Evolutionary conservation across 2,113 vertebrate genomes (phyloP), one percentile per base, ranked within the genome.

Genomic region (Poeciliopsis retropinna): DNA sequence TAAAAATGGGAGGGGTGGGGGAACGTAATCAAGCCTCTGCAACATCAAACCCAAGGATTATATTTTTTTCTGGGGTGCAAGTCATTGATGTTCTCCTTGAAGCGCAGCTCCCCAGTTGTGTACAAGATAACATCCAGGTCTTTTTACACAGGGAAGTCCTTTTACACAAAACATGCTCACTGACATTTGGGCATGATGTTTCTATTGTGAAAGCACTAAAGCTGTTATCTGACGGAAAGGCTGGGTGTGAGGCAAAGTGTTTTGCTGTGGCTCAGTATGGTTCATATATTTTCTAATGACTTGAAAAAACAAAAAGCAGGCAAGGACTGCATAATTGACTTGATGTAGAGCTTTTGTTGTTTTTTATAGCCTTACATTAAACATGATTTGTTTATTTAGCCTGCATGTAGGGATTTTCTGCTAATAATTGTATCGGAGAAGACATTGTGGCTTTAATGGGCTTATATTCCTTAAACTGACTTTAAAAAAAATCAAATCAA

Each of bases 11-110:
- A 2, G 2, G 10, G 10, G 0, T 3, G 1, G 14, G 44, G 5
- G 8, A 25, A 25, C 77, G 85, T 88, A 85, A 91, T 92, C 87
- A 85, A 71, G 80, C 63, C 74, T 88, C 84, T 90, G 87, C 87
- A 88, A 83, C 69, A 60, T 91, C 82, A 91, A 85, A 78, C 75
- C 78, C 60, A 17, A 27, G 78, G 73, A 88, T 90, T 88, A 74
- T 72, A 41, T 83, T 57, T 25, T 54, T 87, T 89, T 88, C 78
- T 68, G 67, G 78, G 78, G 90, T 92, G 79, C 67, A 69, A 86
- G 70, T 84, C 79, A 82, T 47, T 91, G 84, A 91, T 86, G 87
- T 72, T 64, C 41, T 79, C 68, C 71, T 80, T 74, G 75, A 87
- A 82, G 84, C 76, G 63, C 69, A 76, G 79, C 12, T 72, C 70